Base-by-base conservation (phyloP, 53 echinoderm and acorn worm genomes). In the Holothuria scabra region DNA sequence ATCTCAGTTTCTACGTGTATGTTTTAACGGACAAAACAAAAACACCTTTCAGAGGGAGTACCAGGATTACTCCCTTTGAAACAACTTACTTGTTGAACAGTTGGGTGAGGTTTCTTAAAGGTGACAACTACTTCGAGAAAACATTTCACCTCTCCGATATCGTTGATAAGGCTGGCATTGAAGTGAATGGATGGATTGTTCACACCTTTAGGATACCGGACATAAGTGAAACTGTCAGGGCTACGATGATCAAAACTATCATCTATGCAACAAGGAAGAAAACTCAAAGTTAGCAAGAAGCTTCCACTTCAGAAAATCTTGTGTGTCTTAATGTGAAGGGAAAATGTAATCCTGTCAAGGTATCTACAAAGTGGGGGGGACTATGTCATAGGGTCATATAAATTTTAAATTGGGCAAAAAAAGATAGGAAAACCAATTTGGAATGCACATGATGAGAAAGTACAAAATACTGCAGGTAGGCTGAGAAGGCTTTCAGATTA, bases 151-250 rank as follows among this genome's bases (percentile, higher is more conserved):
- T 94, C 93, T 3, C 97, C 97, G 28, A 67, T 81, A 0, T 94
- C 94, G 63, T 94, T 92, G 84, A 96, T 92, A 30, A 96, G 86
- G 41, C 92, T 96, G 33, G 97, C 97, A 26, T 96, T 96, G 83
- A 96, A 96, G 82, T 94, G 94, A 19, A 96, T 48, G 12, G 92
- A 72, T 56, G 90, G 90, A 46, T 66, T 68, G 22, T 87, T 86
- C 3, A 86, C 76, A 19, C 81, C 89, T 59, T 59, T 62, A 5
- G 82, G 72, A 64, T 81, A 74, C 5, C 56, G 65, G 12, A 91
- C 91, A 25, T 76, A 95, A n/a, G 89, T 87, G 84, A 95, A 95
- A 31, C 95, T 95, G 60, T 95, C 95, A 18, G 95, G 95, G 23
- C 84, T 89, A 12, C 95, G 93, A 19, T 93, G 93, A 35, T 95